phyloP scores from a whole-genome alignment of 2,113 vertebrate genomes.

The Chloropsis hardwickii region DNA sequence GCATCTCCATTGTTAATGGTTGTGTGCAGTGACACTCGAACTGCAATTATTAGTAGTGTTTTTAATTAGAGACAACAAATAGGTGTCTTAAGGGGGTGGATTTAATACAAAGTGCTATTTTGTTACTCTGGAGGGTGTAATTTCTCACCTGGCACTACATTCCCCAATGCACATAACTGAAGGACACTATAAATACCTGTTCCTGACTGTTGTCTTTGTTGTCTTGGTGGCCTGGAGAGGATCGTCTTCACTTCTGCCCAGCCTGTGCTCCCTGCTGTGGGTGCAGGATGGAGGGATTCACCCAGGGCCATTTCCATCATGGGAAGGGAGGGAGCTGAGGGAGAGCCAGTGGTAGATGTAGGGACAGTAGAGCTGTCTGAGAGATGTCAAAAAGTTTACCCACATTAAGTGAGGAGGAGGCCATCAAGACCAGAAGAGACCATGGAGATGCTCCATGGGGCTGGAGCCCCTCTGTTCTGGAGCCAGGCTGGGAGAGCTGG shows the following conservation, averaged over 20 bases:
- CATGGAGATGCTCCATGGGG: fast-evolving
- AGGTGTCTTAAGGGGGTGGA: background rate
- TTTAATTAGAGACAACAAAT: background rate
- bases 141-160: background rate
- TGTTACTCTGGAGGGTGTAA: background rate
- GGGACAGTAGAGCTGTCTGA: background rate
- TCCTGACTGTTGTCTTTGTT: background rate
- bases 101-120: background rate
- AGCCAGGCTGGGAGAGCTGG: background rate
- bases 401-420: background rate
- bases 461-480: background rate
- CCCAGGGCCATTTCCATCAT: background rate
- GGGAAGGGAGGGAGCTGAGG: background rate
- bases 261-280: background rate
- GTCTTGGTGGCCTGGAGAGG: no score
- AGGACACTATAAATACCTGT: background rate
- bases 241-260: background rate
- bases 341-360: background rate
- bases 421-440: background rate
- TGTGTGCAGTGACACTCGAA: background rate
- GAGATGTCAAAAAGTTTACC: background rate
- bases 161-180: background rate
- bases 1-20: background rate
- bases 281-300: background rate
- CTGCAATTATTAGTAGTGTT: no score